Evolutionary conservation across 2,888 invertebrate genomes (phyloP).

Genomic region (Caenorhabditis sp.): DNA sequence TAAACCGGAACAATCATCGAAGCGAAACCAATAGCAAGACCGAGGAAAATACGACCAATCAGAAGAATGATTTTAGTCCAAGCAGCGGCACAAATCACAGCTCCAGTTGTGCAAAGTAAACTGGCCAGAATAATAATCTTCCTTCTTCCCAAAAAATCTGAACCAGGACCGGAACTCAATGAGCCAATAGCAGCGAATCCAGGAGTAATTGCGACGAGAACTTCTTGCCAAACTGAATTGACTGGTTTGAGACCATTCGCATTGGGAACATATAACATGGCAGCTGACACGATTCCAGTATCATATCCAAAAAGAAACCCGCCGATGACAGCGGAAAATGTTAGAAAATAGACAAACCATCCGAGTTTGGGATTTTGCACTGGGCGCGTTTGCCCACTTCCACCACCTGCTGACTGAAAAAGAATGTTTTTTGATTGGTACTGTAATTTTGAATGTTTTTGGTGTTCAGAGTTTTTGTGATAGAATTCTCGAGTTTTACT

Average conservation of each 20-base stretch:
- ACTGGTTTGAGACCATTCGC: conserved; percentile 53
- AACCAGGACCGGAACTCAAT: conserved; percentile 71
- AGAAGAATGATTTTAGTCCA: conserved; percentile 50
- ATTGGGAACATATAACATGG: conserved; percentile 60
- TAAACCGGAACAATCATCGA: conserved; percentile 75
- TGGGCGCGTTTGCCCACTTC: conserved; percentile 41
- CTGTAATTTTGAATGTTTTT: neutral
- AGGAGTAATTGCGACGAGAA: conserved; percentile 50
- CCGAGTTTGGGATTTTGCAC: conserved; percentile 34
- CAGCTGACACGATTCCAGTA: conserved; percentile 76
- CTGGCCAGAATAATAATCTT: conserved; percentile 73
- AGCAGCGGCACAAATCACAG: conserved; percentile 70
- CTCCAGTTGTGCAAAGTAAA: conserved; percentile 74
- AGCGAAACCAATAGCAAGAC: conserved; percentile 59
- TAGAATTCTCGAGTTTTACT: too few relatives aligned
- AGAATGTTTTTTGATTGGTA: too few relatives aligned
- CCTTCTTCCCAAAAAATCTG: conserved; percentile 74
- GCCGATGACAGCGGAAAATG: conserved; percentile 58
- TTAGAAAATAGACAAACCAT: conserved; percentile 55
- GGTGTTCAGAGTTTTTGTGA: too few relatives aligned
- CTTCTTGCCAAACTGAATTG: conserved; percentile 61
- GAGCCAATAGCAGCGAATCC: conserved; percentile 59
- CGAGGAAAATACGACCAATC: conserved; percentile 54
- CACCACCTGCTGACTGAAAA: conserved; percentile 25
- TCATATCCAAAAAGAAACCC: conserved; percentile 74